phyloP scores from a whole-genome alignment of 37 sponge, comb jelly and placozoan species.

The Hexactinellida sp. region DNA sequence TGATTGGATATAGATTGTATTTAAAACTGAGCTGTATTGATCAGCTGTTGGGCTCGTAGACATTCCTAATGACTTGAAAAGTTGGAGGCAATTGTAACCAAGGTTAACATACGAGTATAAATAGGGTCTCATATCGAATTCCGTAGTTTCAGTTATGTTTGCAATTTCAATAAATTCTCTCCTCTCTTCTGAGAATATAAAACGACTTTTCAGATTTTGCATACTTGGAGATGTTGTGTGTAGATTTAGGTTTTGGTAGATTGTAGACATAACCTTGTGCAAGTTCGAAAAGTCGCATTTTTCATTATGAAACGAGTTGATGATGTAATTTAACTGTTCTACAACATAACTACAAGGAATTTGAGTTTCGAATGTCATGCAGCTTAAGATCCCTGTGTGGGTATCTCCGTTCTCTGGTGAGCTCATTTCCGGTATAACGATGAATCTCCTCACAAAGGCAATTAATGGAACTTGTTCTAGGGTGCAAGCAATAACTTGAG shows the following conservation, averaged over 20 bases:
- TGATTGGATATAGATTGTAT: background rate
- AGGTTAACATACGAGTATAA: background rate
- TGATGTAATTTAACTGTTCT: background rate
- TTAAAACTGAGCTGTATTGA: background rate
- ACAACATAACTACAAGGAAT: background rate
- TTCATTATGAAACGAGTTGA: background rate
- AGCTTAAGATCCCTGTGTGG: background rate
- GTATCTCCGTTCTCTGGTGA: background rate
- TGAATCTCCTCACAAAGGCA: background rate
- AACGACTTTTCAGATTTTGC: background rate
- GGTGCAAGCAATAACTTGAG: background rate
- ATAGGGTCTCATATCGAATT: conserved; percentile 6
- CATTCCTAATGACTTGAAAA: background rate
- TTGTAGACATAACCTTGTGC: background rate
- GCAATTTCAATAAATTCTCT: background rate
- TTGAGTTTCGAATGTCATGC: background rate
- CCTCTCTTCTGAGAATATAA: background rate
- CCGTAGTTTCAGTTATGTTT: background rate
- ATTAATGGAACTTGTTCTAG: background rate
- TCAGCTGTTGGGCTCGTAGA: background rate
- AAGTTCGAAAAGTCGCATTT: background rate
- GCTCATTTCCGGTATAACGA: background rate
- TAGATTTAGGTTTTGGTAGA: background rate
- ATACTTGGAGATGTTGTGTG: background rate
- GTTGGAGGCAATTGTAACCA: background rate